These are phyloP conservation scores for Petroica traversi DNA, from an alignment of 2,113 vertebrate genomes.

Conservation along the genomic window DNA sequence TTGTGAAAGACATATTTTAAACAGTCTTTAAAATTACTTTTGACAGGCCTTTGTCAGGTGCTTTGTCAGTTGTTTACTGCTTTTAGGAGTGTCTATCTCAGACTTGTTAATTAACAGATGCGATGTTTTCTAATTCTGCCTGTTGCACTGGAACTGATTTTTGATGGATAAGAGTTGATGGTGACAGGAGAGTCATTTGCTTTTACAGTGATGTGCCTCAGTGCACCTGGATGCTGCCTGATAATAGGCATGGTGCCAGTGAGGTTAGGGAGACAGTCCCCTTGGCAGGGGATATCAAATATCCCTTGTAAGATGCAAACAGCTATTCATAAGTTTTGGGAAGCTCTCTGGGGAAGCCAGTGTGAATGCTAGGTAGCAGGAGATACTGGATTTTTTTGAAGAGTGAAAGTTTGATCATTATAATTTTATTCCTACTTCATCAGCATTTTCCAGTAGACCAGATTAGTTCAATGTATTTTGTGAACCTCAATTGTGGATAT, in stretches of 20 bases:
- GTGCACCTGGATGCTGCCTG: background rate
- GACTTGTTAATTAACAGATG: background rate
- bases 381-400: background rate
- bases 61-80: background rate
- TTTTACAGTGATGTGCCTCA: background rate
- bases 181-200: background rate
- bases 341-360: background rate
- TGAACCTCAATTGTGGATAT: background rate
- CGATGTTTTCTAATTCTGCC: background rate
- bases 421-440: background rate
- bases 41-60: background rate
- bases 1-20: background rate
- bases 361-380: rapidly evolving
- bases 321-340: background rate
- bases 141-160: background rate
- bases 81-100: background rate
- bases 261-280: background rate
- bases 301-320: background rate
- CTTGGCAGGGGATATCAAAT: background rate
- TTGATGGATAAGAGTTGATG: background rate
- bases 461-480: background rate
- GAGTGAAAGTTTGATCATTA: background rate
- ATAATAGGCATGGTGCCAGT: background rate
- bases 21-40: background rate
- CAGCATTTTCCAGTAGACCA: background rate